Evolutionary conservation across 1,140 invertebrate genomes (phyloP).

Genomic region (Idris sp.): DNA sequence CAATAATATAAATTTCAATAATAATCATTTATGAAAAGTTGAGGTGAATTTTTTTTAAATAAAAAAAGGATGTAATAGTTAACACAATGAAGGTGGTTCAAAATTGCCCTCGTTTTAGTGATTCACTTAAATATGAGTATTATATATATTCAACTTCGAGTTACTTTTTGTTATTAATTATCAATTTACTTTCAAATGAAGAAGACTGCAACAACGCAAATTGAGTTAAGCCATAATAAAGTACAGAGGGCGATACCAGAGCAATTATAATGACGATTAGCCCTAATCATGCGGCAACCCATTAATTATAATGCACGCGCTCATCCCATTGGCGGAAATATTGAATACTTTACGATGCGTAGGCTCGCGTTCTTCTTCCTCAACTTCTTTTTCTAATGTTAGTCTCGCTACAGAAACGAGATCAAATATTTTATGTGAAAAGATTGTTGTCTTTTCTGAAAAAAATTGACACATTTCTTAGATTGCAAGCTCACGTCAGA

Average conservation of each 20-base stretch:
- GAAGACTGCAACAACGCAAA: slow-evolving; percentile 15
- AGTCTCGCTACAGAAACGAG: slow-evolving; percentile 16
- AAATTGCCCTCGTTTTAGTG: too few relatives aligned
- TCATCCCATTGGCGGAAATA: slow-evolving; percentile 48
- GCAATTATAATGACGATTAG: slow-evolving; percentile 48
- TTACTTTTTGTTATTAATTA: not conserved
- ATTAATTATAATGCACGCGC: slow-evolving; percentile 49
- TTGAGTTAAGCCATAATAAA: slow-evolving; percentile 38
- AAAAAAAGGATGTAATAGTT: too few relatives aligned
- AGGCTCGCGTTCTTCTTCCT: slow-evolving; percentile 8
- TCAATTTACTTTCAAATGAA: too few relatives aligned
- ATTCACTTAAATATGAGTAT: too few relatives aligned
- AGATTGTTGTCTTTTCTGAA: slow-evolving; percentile 26
- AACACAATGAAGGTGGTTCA: too few relatives aligned
- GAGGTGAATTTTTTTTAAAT: too few relatives aligned
- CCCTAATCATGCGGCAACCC: slow-evolving; percentile 58
- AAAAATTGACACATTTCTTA: slow-evolving; percentile 19
- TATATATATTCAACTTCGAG: slow-evolving; percentile 5
- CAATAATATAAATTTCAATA: too few relatives aligned
- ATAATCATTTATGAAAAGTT: too few relatives aligned
- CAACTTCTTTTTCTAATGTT: slow-evolving; percentile 15
- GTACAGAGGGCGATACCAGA: slow-evolving; percentile 10
- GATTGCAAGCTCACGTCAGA: slow-evolving; percentile 8
- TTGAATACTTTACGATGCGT: slow-evolving; percentile 31
- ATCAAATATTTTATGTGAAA: slow-evolving; percentile 9